Percentiles rank a stretch among this genome's conserved stretches.
Conservation (phyloP, 2,797 vertebrate species). For the Brotogeris chrysoptera region DNA sequence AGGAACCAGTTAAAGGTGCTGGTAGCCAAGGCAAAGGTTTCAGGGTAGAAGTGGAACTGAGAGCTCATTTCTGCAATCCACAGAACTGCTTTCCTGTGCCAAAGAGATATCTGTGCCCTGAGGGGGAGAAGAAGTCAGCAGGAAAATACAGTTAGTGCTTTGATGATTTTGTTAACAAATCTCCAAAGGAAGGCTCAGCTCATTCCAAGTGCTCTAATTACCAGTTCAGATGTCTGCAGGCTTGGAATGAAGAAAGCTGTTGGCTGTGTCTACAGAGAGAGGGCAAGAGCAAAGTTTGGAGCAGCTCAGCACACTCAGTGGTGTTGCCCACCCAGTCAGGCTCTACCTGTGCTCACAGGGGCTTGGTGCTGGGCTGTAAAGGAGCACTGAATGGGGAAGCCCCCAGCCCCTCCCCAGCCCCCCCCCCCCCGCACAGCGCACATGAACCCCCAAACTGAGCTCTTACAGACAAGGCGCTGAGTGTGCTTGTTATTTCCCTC, state of each 20-base stretch:
- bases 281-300: not conserved
- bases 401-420: not conserved
- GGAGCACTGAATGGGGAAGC: not conserved
- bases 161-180: conserved; percentile 15
- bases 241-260: not conserved
- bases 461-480: not conserved
- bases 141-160: not conserved
- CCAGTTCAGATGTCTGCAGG: not conserved
- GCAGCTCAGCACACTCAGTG: not conserved
- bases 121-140: not conserved
- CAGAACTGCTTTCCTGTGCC: conserved; percentile 67
- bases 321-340: not conserved
- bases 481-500: rapidly evolving
- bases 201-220: not conserved
- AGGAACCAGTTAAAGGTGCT: conserved; percentile 78
- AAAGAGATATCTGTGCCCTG: conserved; percentile 81
- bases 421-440: not conserved
- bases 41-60: conserved; percentile 76
- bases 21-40: conserved; percentile 78
- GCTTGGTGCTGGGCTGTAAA: not conserved
- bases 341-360: not conserved
- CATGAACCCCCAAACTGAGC: rapidly evolving
- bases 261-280: not conserved
- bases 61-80: conserved; percentile 78
- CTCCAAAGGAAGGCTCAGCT: not conserved